These are phyloP conservation scores for Nothobranchius kuhntae DNA, from an alignment of 2,113 vertebrate species.

Conservation along the genomic window DNA sequence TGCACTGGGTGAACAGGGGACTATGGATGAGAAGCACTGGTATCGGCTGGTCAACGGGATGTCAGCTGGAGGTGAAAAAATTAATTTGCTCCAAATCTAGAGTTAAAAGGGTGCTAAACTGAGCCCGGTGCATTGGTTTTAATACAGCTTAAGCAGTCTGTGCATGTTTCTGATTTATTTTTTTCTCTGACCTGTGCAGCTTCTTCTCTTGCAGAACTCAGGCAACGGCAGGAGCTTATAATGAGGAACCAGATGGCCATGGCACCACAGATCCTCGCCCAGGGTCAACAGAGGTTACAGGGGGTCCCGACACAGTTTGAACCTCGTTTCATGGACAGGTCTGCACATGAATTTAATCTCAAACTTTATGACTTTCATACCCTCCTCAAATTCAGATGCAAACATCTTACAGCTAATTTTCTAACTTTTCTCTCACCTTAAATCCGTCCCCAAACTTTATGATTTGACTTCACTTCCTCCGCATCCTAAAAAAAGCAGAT, in stretches of 20 bases:
- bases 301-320: constrained; percentile 85
- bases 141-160: constrained; percentile 22
- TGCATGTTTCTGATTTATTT: not conserved
- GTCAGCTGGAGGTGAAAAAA: constrained; percentile 84
- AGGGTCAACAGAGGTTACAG: constrained; percentile 86
- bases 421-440: too few relatives aligned
- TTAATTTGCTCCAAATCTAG: too few relatives aligned
- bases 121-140: too few relatives aligned
- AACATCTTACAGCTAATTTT: not conserved
- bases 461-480: too few relatives aligned
- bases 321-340: constrained; percentile 88
- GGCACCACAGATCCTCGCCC: constrained; percentile 84
- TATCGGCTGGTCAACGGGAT: constrained; percentile 85
- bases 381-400: not conserved
- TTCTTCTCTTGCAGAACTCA: constrained; percentile 79
- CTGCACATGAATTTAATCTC: constrained; percentile 9
- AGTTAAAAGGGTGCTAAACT: too few relatives aligned
- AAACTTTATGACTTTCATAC: not conserved
- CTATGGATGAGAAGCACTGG: constrained; percentile 87
- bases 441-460: too few relatives aligned
- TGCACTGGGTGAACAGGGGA: constrained; percentile 81
- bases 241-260: constrained; percentile 92
- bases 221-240: constrained; percentile 86
- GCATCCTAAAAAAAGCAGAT: too few relatives aligned
- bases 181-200: constrained; percentile 8